These are phyloP conservation scores for Alca torda DNA, from an alignment of 2,797 vertebrate species.

Conservation along the genomic window DNA sequence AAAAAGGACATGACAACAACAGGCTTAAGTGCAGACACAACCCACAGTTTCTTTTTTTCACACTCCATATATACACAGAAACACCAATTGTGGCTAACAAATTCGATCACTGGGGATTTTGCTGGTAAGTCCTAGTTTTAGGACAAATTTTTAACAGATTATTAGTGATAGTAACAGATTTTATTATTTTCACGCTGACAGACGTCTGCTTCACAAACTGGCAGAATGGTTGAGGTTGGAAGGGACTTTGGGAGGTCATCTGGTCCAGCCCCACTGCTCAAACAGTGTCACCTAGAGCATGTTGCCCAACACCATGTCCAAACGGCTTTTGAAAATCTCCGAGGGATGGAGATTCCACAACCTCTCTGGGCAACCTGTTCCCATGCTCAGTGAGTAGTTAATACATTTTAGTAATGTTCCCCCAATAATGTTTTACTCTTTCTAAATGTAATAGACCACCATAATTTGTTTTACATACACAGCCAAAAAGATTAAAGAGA, in stretches of 20 bases:
- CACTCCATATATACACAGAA: not conserved
- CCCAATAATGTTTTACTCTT: not conserved
- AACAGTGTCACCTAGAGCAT: not conserved
- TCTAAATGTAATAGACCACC: not conserved
- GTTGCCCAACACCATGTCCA: not conserved
- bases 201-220: not conserved
- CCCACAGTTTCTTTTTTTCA: not conserved
- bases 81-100: not conserved
- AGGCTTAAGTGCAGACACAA: not conserved
- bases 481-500: not conserved
- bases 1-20: not conserved
- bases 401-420: not conserved
- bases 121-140: not conserved
- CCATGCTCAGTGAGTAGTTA: not conserved
- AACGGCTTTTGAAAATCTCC: not conserved
- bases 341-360: not conserved
- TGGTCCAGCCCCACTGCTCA: not conserved
- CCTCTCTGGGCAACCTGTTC: not conserved
- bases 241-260: not conserved
- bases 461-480: not conserved
- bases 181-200: not conserved
- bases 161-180: not conserved
- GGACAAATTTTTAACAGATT: not conserved
- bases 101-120: not conserved
- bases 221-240: not conserved